These are phyloP conservation scores for Noctua janthe DNA, from an alignment of 2,888 invertebrate genomes.

Conservation along the genomic window DNA sequence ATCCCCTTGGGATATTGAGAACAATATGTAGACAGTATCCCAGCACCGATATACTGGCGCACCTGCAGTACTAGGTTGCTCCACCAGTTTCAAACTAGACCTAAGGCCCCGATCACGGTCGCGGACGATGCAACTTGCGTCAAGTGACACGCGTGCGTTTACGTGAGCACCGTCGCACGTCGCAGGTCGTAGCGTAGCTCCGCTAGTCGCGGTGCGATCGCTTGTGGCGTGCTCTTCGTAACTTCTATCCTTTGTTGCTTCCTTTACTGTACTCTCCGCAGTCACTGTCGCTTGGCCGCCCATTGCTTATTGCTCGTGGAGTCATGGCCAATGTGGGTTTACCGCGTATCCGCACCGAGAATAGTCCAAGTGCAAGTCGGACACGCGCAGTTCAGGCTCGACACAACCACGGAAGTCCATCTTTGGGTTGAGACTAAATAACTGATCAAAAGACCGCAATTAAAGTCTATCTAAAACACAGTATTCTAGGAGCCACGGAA, in stretches of 20 bases:
- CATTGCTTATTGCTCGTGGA: not conserved
- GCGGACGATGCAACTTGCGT: not conserved
- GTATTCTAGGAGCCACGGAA: no score
- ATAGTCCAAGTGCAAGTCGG: no score
- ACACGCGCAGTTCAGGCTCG: not conserved
- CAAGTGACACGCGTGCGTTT: not conserved
- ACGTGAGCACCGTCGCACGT: not conserved
- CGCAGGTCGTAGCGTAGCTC: not conserved
- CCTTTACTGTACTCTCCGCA: not conserved
- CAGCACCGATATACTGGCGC: slow-evolving; percentile 5
- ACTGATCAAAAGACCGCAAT: no score
- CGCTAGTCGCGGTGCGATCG: not conserved
- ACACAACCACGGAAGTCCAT: not conserved
- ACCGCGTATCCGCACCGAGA: not conserved
- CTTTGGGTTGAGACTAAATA: not conserved
- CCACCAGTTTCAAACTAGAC: not conserved
- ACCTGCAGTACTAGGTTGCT: not conserved
- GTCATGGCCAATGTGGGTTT: not conserved
- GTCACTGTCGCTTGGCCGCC: not conserved
- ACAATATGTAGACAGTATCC: slow-evolving; percentile 19
- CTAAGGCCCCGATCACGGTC: not conserved
- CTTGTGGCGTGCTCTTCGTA: not conserved
- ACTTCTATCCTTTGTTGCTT: not conserved
- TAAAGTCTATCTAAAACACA: no score
- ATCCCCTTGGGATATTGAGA: slow-evolving; percentile 43